These are phyloP conservation scores for Dasyornis broadbenti DNA, from an alignment of 2,113 vertebrate species.

Conservation along the genomic window DNA sequence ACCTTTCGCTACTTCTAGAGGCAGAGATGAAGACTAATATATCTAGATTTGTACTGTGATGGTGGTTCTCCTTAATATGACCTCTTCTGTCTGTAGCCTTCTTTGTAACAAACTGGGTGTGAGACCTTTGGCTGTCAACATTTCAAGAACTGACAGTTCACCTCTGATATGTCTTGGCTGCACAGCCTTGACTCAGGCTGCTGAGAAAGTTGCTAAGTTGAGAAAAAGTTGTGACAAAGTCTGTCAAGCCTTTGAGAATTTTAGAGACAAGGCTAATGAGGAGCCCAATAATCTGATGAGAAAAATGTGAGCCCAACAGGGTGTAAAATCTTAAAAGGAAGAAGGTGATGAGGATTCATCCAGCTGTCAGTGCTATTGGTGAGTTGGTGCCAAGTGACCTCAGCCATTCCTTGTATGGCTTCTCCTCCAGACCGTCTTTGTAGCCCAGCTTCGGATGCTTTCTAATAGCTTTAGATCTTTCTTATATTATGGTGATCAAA, in stretches of 20 bases:
- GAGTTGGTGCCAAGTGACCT: background rate
- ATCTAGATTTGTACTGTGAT: background rate
- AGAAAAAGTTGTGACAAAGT: background rate
- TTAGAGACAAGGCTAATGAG: background rate
- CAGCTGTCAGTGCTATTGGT: no score
- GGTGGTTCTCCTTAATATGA: background rate
- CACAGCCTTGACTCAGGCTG: background rate
- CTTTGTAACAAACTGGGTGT: background rate
- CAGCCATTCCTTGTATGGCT: rapidly evolving
- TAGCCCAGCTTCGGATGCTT: background rate
- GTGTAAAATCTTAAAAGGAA: background rate
- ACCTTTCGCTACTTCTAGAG: background rate
- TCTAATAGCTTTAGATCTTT: background rate
- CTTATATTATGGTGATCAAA: rapidly evolving
- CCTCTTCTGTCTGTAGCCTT: background rate
- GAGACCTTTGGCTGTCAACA: background rate
- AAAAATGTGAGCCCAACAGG: background rate
- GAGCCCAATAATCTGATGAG: background rate
- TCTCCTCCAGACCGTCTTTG: background rate
- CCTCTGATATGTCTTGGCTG: background rate
- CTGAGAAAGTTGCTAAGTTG: background rate
- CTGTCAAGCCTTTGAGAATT: background rate
- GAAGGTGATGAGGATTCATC: background rate
- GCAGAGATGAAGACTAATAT: background rate
- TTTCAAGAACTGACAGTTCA: background rate